Percentiles rank a stretch among this genome's conserved stretches.
Conservation (phyloP, 2,113 vertebrate species). For the Megaceryle maxima region DNA sequence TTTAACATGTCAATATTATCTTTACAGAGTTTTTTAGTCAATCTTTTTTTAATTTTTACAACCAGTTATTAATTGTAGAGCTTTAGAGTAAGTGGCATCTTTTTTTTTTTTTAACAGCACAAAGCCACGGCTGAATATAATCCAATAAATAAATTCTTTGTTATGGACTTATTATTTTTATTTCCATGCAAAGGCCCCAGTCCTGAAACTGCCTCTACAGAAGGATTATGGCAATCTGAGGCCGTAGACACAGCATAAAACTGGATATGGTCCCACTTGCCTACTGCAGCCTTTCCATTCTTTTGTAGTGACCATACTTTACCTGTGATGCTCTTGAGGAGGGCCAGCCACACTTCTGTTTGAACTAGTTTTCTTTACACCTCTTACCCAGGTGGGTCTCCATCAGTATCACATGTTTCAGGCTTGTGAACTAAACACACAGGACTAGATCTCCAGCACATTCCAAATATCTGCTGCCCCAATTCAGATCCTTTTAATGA, state of each 20-base stretch:
- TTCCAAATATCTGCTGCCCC: not conserved
- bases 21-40: not conserved
- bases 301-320: not conserved
- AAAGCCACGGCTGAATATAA: not conserved
- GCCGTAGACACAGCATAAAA: not conserved
- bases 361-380: not conserved
- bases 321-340: not conserved
- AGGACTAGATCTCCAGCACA: not conserved
- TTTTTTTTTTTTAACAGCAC: not conserved
- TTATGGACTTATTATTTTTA: not conserved
- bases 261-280: not conserved
- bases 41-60: not conserved
- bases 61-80: not conserved
- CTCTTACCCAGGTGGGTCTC: not conserved
- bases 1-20: not conserved
- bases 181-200: not conserved
- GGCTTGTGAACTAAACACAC: not conserved
- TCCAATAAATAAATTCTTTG: not conserved
- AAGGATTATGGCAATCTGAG: not conserved
- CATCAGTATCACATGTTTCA: rapidly evolving
- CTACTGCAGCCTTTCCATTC: not conserved
- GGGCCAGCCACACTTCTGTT: not conserved
- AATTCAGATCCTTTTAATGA: not conserved
- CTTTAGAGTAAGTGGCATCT: not conserved
- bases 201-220: not conserved